Base-by-base conservation (phyloP, 2,113 vertebrate genomes). In the Aptenodytes patagonicus region DNA sequence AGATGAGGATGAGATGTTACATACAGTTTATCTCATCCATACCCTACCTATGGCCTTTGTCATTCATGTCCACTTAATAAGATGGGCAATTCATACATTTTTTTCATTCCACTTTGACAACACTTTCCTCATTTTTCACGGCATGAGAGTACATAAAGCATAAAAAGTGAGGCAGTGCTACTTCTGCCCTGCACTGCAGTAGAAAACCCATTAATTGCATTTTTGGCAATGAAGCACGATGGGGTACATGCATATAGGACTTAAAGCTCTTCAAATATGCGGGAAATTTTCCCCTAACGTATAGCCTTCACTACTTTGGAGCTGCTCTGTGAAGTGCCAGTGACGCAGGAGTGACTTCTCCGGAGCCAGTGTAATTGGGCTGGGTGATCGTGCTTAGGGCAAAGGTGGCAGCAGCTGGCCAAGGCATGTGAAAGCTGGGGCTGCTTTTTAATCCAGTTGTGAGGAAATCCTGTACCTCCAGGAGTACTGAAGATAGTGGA, bases 121-220 rank as follows among this genome's bases (percentile, higher is more conserved):
- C 34, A 31, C 77, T 84, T 78, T 6, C 81, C 66, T 82, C 26
- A 11, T 77, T 26, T 51, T 57, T 58, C 1, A 0, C 80, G 91
- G 82, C 76, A 86, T 4, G 75, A 85, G 66, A 42, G 57, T 66
- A 40, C 77, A 46, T 49, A 78, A 49, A 95, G 86, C 75, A 73
- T 40, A 64, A 75, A 66, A 83, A 87, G 52, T 40, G 61, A 93
- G 87, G 85, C 95, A 92, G 55, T 3, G 19, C 70, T 83, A 58
- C 71, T 95, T 88, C 83, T 96, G 89, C 79, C 71, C 68, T 36
- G 80, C 15, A 12, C 80, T 91, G 88, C 88, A 86, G 69, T 46
- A 87, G 92, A 83, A 69, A 97, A 73, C 78, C 66, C 93, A 91
- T 95, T 97, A 97, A 95, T 75, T 86, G 95, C 93, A 54, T 94